Conservation (phyloP, 2,113 vertebrate species). For the Megatriorchis doriae region DNA sequence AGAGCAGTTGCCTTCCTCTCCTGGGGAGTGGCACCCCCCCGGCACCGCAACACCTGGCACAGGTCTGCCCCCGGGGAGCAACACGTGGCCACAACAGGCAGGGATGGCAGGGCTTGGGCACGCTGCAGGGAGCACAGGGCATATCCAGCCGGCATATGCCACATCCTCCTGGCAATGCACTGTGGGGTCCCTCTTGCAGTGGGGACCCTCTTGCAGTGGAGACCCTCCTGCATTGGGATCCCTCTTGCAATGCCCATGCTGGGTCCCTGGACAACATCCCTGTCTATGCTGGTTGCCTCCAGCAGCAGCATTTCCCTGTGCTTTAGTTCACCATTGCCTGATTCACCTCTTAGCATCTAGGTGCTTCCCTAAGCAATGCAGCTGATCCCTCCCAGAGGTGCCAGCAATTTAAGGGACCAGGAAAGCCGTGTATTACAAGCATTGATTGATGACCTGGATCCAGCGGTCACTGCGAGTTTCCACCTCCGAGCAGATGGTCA, state of each 20-base stretch:
- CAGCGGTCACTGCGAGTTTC: conserved; percentile 86
- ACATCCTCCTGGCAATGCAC: neutral
- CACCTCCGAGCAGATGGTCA: conserved; percentile 70
- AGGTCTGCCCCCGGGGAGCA: accelerated
- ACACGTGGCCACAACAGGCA: accelerated
- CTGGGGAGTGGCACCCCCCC: neutral
- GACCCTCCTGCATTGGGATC: neutral
- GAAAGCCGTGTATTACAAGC: neutral
- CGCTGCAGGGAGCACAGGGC: accelerated
- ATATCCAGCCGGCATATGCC: accelerated
- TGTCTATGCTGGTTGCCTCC: neutral
- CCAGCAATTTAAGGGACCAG: neutral
- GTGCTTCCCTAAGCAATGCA: neutral
- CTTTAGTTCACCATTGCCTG: neutral
- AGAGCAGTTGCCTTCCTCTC: neutral
- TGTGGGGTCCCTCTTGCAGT: neutral
- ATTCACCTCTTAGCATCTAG: neutral
- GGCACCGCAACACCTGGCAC: accelerated
- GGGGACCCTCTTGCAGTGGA: neutral
- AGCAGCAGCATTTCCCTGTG: neutral
- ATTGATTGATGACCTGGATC: conserved; percentile 83
- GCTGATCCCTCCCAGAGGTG: neutral
- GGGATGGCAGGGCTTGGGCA: neutral
- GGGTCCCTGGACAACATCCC: neutral
- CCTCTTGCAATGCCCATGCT: neutral